A percentile compares a stretch with the other conserved stretches of the same genome.
These are phyloP conservation scores for Polypedilum vanderplanki DNA, from an alignment of 1,140 invertebrate genomes.

Conservation along the genomic window DNA sequence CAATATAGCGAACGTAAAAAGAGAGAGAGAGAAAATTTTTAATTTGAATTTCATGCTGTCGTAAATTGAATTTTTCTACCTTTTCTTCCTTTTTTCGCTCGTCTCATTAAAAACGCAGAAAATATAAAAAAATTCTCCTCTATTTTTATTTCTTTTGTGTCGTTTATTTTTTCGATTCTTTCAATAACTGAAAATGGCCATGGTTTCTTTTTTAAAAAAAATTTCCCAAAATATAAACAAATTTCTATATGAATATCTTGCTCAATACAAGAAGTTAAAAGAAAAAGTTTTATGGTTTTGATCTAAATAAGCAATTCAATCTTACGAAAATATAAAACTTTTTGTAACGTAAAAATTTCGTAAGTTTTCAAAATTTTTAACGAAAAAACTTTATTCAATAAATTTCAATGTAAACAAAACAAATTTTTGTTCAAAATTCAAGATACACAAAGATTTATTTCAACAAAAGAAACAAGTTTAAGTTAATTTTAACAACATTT, in stretches of 20 bases:
- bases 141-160: slow-evolving; percentile 20
- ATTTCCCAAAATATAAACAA: slow-evolving; percentile 5
- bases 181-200: not conserved
- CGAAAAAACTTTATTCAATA: too few species aligned
- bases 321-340: too few species aligned
- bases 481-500: too few species aligned
- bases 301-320: too few species aligned
- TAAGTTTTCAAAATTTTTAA: too few species aligned
- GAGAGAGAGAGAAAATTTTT: not conserved
- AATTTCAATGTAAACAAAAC: too few species aligned
- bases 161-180: not conserved
- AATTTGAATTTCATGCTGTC: slow-evolving; percentile 27
- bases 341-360: too few species aligned
- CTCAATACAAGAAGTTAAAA: not conserved
- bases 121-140: slow-evolving; percentile 7
- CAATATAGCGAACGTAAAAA: not conserved
- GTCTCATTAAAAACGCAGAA: not conserved
- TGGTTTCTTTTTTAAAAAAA: not conserved
- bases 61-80: not conserved
- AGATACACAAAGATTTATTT: too few species aligned
- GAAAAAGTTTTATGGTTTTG: too few species aligned
- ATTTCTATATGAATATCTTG: slow-evolving; percentile 7
- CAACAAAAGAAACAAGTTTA: too few species aligned
- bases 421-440: too few species aligned
- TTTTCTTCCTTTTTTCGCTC: not conserved